Evolutionary conservation across 2,888 invertebrate genomes (phyloP).

Genomic region (Cataglyphis rosenhaueri): DNA sequence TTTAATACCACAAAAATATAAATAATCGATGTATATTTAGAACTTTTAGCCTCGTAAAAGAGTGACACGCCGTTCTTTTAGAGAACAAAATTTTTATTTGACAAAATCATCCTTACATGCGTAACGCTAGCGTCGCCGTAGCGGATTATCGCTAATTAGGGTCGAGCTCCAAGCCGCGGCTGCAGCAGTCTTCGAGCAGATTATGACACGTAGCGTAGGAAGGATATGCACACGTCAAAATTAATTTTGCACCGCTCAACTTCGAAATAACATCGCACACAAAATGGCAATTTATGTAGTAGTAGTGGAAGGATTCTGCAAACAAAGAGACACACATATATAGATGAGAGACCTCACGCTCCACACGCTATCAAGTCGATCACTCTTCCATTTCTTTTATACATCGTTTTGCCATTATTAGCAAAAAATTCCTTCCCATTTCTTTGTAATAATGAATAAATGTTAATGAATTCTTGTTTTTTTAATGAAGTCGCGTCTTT

Average conservation of each 20-base stretch:
- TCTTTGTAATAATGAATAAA: slow-evolving; percentile 2
- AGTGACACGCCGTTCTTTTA: slow-evolving; percentile 53
- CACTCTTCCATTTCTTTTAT: neutral
- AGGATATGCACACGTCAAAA: slow-evolving; percentile 29
- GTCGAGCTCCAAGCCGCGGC: slow-evolving; percentile 37
- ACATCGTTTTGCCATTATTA: neutral
- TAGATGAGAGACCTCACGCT: slow-evolving; percentile 5
- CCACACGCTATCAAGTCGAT: neutral
- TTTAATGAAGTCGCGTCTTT: neutral
- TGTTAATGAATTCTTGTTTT: neutral
- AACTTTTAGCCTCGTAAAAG: neutral
- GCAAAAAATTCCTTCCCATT: neutral
- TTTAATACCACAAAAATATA: slow-evolving; percentile 1
- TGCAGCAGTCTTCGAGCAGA: slow-evolving; percentile 51
- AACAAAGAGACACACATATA: slow-evolving; percentile 29
- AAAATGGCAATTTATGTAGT: slow-evolving; percentile 14
- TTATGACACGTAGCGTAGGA: slow-evolving; percentile 31
- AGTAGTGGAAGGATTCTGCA: slow-evolving; percentile 14
- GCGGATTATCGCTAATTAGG: slow-evolving; percentile 49
- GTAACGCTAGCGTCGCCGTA: slow-evolving; percentile 41
- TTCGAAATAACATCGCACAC: neutral
- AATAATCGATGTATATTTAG: neutral
- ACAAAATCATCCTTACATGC: slow-evolving; percentile 71
- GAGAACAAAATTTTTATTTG: slow-evolving; percentile 75
- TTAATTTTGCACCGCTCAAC: slow-evolving; percentile 30